phyloP scores from a whole-genome alignment of 2,888 invertebrate genomes.

The Trachelus iudaicus region DNA sequence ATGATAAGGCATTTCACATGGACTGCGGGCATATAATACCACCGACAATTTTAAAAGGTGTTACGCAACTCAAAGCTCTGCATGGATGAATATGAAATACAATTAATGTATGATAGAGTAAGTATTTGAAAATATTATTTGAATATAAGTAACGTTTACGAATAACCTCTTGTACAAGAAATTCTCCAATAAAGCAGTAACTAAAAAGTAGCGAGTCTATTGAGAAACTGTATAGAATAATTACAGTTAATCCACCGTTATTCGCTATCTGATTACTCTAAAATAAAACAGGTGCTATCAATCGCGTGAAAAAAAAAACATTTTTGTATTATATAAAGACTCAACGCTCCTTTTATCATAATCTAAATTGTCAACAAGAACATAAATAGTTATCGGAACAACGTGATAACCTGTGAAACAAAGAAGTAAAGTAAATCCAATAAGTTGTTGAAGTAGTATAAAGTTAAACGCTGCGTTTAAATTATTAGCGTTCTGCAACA shows the following conservation, averaged over 20 bases:
- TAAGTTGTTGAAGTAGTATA: slow-evolving; percentile 20
- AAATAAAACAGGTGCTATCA: neutral
- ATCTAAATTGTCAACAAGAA: neutral
- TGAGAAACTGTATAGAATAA: slow-evolving; percentile 22
- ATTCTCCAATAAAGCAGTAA: slow-evolving; percentile 36
- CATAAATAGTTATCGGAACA: slow-evolving; percentile 10
- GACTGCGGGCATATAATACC: slow-evolving; percentile 59
- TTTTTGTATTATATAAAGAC: neutral
- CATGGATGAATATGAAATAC: slow-evolving; percentile 5
- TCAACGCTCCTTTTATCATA: neutral
- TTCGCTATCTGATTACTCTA: slow-evolving; percentile 2
- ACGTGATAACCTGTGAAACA: slow-evolving; percentile 21
- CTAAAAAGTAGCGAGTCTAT: slow-evolving; percentile 27
- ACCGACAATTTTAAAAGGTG: slow-evolving; percentile 67
- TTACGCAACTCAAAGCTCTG: slow-evolving; percentile 65
- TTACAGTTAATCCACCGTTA: neutral
- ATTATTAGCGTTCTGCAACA: slow-evolving; percentile 19
- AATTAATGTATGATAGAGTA: neutral
- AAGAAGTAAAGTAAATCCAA: slow-evolving; percentile 18
- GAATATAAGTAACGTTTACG: too few species aligned
- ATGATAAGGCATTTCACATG: slow-evolving; percentile 63
- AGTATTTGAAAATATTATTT: too few species aligned
- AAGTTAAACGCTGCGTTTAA: slow-evolving; percentile 23
- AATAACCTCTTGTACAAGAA: slow-evolving; percentile 34
- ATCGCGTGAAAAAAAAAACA: too few species aligned